Evolutionary conservation across 1,140 invertebrate genomes (phyloP).

Genomic region (Drosophila obscura): DNA sequence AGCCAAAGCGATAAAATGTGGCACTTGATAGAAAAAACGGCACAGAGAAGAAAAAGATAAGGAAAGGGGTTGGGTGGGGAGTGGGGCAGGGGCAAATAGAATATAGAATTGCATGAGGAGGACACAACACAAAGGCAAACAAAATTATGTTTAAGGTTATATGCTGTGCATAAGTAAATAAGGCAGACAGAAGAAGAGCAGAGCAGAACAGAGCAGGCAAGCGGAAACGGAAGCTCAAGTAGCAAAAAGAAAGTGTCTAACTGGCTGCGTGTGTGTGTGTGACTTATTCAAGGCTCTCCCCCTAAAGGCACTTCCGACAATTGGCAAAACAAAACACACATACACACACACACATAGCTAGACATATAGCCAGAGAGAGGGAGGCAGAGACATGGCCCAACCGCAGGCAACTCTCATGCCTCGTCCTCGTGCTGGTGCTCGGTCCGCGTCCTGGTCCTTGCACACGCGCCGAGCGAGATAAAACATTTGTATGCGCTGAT

Average conservation of each 20-base stretch:
- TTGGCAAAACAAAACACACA: conserved; percentile 75
- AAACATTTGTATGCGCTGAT: conserved; percentile 82
- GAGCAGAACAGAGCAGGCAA: conserved; percentile 37
- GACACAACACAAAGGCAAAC: conserved; percentile 71
- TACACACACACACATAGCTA: conserved; percentile 35
- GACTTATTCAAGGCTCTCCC: conserved; percentile 51
- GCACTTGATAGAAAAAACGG: conserved; percentile 41
- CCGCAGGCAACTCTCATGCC: conserved; percentile 34
- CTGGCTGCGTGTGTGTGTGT: conserved; percentile 59
- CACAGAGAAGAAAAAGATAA: conserved; percentile 39
- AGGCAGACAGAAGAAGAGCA: conserved; percentile 46
- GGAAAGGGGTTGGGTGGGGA: conserved; percentile 9
- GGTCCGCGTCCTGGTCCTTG: conserved; percentile 21
- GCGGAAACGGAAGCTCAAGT: conserved; percentile 77
- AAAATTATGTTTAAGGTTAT: conserved; percentile 82
- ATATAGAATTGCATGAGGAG: conserved; percentile 72
- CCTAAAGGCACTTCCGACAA: conserved; percentile 76
- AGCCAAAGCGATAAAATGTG: conserved; percentile 67
- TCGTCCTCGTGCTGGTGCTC: background rate
- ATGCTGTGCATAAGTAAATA: conserved; percentile 81
- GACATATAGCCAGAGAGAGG: background rate
- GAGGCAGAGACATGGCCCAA: conserved; percentile 13
- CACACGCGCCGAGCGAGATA: conserved; percentile 74
- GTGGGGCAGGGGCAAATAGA: conserved; percentile 37
- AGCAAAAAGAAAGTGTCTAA: conserved; percentile 81